phyloP scores from a whole-genome alignment of 2,113 vertebrate species.

The Coptodon rendalli region DNA sequence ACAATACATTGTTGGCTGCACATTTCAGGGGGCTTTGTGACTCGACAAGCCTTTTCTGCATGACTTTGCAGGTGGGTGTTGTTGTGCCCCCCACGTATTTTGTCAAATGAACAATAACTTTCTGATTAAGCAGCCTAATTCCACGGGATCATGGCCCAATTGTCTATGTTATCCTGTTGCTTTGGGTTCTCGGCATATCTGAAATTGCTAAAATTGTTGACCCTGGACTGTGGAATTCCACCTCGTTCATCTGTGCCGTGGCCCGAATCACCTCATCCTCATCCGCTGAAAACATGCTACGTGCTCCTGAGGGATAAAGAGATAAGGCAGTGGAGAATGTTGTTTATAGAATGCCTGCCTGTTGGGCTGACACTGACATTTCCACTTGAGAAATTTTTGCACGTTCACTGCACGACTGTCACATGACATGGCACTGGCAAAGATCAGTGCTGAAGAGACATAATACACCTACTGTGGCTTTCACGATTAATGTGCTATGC shows the following conservation, averaged over 20 bases:
- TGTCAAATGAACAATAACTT: constrained; percentile 63
- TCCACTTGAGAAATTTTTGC: constrained; percentile 16
- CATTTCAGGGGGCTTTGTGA: constrained; percentile 53
- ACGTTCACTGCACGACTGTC: background rate
- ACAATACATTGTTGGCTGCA: constrained; percentile 24
- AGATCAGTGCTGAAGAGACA: background rate
- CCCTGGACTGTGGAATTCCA: constrained; percentile 58
- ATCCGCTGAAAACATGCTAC: constrained; percentile 45
- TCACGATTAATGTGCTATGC: background rate
- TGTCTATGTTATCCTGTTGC: constrained; percentile 65
- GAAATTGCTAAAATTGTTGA: constrained; percentile 72
- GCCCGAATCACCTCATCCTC: constrained; percentile 42
- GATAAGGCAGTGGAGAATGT: constrained; percentile 47
- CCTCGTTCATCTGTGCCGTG: constrained; percentile 20
- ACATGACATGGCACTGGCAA: background rate
- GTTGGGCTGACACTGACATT: constrained; percentile 51
- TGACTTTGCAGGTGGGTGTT: constrained; percentile 62
- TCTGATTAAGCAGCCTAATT: constrained; percentile 64
- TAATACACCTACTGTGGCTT: background rate
- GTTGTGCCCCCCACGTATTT: constrained; percentile 46
- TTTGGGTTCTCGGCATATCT: constrained; percentile 64
- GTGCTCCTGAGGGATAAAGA: constrained; percentile 40
- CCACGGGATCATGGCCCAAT: constrained; percentile 60
- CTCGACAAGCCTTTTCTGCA: constrained; percentile 51
- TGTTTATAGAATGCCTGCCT: constrained; percentile 43